Evolutionary conservation across 2,113 vertebrate species (phyloP).

Genomic region (Uria aalge): DNA sequence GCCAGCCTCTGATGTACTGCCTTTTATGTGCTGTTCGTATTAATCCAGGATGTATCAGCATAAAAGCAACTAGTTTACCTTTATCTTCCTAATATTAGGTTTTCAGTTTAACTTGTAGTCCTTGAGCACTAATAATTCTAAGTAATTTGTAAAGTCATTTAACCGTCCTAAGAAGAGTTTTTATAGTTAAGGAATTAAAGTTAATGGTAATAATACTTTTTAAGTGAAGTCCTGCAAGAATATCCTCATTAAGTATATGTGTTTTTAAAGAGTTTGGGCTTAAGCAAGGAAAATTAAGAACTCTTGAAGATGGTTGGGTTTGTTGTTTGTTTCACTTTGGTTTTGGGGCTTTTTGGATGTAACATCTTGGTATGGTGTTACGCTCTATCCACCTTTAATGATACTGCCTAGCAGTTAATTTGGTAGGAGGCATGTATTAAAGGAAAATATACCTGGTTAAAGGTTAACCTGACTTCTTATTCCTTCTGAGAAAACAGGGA

Average conservation of each 20-base stretch:
- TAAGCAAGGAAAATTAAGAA: neutral
- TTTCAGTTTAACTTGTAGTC: neutral
- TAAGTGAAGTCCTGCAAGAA: neutral
- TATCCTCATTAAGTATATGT: neutral
- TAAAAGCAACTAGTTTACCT: neutral
- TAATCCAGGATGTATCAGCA: neutral
- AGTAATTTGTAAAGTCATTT: neutral
- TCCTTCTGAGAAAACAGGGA: neutral
- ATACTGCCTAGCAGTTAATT: neutral
- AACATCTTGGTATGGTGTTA: neutral
- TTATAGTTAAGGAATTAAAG: neutral
- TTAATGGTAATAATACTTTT: neutral
- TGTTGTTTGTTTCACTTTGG: neutral
- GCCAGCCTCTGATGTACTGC: too few species aligned
- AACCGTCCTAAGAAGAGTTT: neutral
- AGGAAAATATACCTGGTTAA: neutral
- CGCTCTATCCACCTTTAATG: neutral
- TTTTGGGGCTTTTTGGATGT: neutral
- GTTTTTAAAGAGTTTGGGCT: neutral
- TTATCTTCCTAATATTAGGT: neutral
- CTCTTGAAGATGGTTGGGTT: neutral
- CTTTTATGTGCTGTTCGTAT: neutral
- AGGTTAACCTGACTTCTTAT: neutral
- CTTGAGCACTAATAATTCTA: neutral
- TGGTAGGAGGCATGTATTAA: neutral